A percentile compares a stretch with the other conserved stretches of the same genome.
Conservation (phyloP, 2,113 vertebrate species). For the Tragelaphus strepsiceros region DNA sequence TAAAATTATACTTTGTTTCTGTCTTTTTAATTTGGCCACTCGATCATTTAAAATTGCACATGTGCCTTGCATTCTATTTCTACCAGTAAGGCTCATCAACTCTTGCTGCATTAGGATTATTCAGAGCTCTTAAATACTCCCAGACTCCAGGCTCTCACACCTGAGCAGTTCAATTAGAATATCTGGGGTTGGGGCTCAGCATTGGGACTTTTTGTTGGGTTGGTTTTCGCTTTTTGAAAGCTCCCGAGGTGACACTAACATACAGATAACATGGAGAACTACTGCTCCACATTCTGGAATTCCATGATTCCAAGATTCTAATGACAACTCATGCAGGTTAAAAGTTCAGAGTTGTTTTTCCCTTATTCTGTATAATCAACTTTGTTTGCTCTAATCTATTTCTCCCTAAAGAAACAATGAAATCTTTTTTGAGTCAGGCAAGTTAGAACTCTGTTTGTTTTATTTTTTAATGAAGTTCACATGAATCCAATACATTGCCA, state of each 20-base stretch:
- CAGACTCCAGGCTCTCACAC: not conserved
- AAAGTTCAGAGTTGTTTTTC: conserved; percentile 61
- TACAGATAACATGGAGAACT: not conserved
- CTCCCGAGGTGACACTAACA: not conserved
- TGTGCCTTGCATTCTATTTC: not conserved
- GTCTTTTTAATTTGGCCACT: not conserved
- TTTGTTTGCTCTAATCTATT: conserved; percentile 53
- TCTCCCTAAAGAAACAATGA: conserved; percentile 61
- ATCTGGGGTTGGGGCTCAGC: not conserved
- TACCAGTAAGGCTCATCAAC: not conserved
- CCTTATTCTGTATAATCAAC: conserved; percentile 49
- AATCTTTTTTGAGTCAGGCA: conserved; percentile 46
- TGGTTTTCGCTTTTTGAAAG: not conserved
- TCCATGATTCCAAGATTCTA: not conserved
- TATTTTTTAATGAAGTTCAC: conserved; percentile 60
- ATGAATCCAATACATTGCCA: conserved; percentile 41
- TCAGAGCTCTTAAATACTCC: not conserved
- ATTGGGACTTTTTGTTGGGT: not conserved
- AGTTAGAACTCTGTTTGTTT: conserved; percentile 54
- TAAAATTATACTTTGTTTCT: not conserved
- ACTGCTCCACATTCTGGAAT: not conserved
- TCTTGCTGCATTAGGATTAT: not conserved
- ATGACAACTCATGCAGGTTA: conserved; percentile 33
- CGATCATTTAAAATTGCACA: not conserved
- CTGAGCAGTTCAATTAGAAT: not conserved